phyloP scores from a whole-genome alignment of 2,888 invertebrate species.

The Sarcophaga caerulescens region DNA sequence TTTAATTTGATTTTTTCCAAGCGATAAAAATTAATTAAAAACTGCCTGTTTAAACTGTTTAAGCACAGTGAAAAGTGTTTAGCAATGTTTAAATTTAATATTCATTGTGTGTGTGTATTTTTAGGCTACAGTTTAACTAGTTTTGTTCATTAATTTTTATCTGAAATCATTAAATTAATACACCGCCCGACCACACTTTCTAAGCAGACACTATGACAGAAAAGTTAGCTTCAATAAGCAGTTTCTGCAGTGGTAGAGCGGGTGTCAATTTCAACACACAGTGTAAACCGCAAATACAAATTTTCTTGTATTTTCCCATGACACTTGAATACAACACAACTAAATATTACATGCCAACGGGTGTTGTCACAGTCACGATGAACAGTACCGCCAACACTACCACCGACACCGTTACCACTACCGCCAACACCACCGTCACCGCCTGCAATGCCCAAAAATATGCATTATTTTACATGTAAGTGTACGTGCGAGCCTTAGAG shows the following conservation, averaged over 20 bases:
- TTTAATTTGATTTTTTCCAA: conserved; percentile 39
- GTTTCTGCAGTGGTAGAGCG: neutral
- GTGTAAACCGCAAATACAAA: conserved; percentile 21
- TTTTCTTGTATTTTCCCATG: conserved; percentile 28
- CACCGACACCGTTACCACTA: conserved; percentile 62
- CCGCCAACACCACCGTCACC: neutral
- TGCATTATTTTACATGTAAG: neutral
- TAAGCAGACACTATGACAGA: too few species aligned
- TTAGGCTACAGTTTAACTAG: neutral
- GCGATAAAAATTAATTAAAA: conserved; percentile 36
- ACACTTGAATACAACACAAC: conserved; percentile 60
- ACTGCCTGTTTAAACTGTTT: neutral
- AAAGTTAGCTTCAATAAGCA: neutral
- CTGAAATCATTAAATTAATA: conserved; percentile 11
- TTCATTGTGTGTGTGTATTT: neutral
- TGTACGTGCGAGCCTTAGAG: neutral
- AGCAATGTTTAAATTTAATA: conserved; percentile 38
- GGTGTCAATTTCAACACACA: neutral
- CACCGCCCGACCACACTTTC: too few species aligned
- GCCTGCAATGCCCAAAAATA: neutral
- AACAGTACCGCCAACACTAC: neutral
- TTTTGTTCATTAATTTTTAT: neutral
- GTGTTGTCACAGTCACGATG: conserved; percentile 47
- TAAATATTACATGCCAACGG: conserved; percentile 64
- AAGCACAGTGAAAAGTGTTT: neutral